Base-by-base conservation (phyloP, 2,888 invertebrate genomes). In the Eupithecia tripunctaria region DNA sequence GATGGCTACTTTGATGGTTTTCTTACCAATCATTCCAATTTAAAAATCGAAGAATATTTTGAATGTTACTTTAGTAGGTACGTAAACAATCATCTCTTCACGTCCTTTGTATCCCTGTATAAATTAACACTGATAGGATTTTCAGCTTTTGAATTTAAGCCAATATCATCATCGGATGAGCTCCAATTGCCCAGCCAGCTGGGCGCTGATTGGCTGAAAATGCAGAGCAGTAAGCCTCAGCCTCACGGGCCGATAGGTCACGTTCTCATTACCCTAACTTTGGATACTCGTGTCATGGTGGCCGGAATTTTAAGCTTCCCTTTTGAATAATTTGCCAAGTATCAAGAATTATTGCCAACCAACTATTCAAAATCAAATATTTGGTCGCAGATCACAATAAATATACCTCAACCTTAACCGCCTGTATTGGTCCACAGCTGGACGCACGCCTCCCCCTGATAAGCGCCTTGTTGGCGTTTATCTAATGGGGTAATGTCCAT, bases 211-310 rank as follows among this genome's bases (percentile, higher is more conserved):
- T 80, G 86, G 82, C 84, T 86, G 85, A 71, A 86, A 87, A 82
- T 81, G 83, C 85, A 80, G 80, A 80, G 82, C 82, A 85, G 83
- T 82, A 84, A 76, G 74, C 79, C 84, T 82, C 84, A 86, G 86
- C 81, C 88, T 88, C 81, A 79, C 78, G 82, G 74, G 74, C 74
- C 88, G 91, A 91, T 91, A 91, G 90, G 91, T 89, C 91, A 91
- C 91, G 91, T 91, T 86, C 86, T 89, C 89, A 88, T 88, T 88
- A 88, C 84, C 85, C 87, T 85, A 88, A 90, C 86, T 90, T 88
- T 82, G 85, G 83, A 68, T 59, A 56, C 41, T 21, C 32, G 56
- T 67, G 67, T 67, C 67, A 38, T 65, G 41, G 43, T 21, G 32
- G 25, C 36, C 47, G 29, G 41, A 25, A 38, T 59, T 43, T 36